These are phyloP conservation scores for Leucoraja erinaceus DNA, from an alignment of 2,113 vertebrate genomes.

Conservation along the genomic window DNA sequence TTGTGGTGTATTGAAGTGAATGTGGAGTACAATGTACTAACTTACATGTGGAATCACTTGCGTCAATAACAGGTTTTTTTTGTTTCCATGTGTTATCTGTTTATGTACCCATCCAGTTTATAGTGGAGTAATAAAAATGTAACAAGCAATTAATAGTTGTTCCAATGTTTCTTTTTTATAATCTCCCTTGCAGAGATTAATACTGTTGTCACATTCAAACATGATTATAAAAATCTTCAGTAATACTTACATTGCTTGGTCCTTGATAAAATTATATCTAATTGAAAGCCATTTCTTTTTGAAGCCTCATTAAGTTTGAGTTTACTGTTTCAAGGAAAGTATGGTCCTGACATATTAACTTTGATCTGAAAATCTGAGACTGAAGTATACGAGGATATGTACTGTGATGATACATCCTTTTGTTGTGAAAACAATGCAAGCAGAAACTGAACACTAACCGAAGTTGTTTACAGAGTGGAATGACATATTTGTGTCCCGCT, in stretches of 20 bases:
- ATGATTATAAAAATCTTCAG: neutral
- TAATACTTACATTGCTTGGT: too few relatives aligned
- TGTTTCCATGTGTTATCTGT: too few relatives aligned
- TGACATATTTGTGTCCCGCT: neutral
- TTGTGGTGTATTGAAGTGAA: neutral
- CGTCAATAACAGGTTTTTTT: neutral
- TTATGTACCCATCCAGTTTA: neutral
- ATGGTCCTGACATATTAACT: neutral
- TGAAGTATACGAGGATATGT: neutral
- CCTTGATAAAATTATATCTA: neutral
- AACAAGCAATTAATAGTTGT: neutral
- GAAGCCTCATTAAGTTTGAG: neutral
- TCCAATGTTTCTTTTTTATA: neutral
- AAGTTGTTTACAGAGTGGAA: neutral
- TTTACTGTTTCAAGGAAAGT: neutral
- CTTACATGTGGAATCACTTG: neutral
- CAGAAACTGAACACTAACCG: neutral
- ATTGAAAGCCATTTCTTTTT: conserved; percentile 19
- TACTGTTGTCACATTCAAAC: neutral
- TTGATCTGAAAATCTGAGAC: neutral
- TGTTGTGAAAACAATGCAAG: neutral
- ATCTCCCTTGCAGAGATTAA: neutral
- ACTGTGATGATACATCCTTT: neutral
- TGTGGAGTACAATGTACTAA: neutral
- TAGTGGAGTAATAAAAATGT: neutral